Base-by-base conservation (phyloP, 2,888 invertebrate species). In the Neuroscelio doddi region DNA sequence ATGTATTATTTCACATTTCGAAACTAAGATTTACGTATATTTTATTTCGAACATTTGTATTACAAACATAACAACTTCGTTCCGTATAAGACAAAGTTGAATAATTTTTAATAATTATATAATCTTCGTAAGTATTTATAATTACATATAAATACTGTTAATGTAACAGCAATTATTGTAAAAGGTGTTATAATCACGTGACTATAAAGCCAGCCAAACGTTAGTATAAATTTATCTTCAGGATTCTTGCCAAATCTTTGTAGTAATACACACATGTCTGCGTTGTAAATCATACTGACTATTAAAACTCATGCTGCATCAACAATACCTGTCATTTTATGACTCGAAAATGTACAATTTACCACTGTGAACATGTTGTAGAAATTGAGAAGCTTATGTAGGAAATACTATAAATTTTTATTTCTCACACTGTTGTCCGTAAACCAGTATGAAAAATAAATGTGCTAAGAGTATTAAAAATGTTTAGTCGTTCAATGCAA, bases 201-300 rank as follows among this genome's bases (percentile, higher is more conserved):
- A 61, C 46, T 39, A 47, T 49, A 55, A 52, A 52, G 61, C 61
- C 47, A 30, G 36, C 57, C 65, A 61, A 61, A 61, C 32, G 65
- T 49, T 49, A 38, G 65, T 65, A 53, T 65, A 65, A 61, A 65
- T 65, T 65, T 65, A 65, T 65, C 65, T 59, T 56, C 49, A 61
- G 61, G 53, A 36, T 36, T 61, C 52, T 61, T 65, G 65, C 65
- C 65, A 61, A 65, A 65, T 65, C 65, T 65, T 65, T 61, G 65
- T 64, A 58, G 51, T 66, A 61, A 56, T 56, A 66, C 65, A 66
- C 61, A 62, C 61, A 62, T 57, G 61, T 61, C 65, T 53, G 42
- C 56, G 57, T 52, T 52, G 61, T 65, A 65, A 65, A 65, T 65
- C 65, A 65, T 65, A 65, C 65, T 55, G 65, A 49, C 65, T 55